Evolutionary conservation across 2,797 vertebrate species (phyloP), one percentile per base, ranked within the genome.

Genomic region (Gymnodraco acuticeps): DNA sequence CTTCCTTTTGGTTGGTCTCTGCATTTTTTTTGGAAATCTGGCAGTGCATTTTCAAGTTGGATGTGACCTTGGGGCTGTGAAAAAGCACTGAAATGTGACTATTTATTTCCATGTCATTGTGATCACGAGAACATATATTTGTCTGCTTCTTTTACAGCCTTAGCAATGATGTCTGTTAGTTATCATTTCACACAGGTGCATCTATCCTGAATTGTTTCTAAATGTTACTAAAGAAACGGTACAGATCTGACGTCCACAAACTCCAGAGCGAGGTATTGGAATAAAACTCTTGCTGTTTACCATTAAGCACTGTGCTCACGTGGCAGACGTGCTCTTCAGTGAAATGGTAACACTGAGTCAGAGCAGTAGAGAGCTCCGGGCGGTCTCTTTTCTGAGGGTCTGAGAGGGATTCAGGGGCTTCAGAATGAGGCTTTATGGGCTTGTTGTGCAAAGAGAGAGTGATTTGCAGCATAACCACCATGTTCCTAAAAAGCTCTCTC

Each of bases 391-490:
- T 68, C 10, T 12, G 33, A 59, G 70, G 53, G 43, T 64, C 46
- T 76, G 41, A 75, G 61, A 66, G 60, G 72, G 23, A 61, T 56
- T 78, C n/a, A 20, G 64, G 64, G 62, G 64, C 59, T 69, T 63
- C 65, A 72, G n/a, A 45, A 79, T 14, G 64, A 77, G 59, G 45
- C 75, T 77, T 69, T 47, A 53, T 75, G 62, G 75, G 54, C 70
- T 85, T 74, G 67, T 82, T 77, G 62, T 69, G 55, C 45, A 65
- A 69, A 77, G 62, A 80, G 27, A 68, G 58, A 81, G 55, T 27
- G 19, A 84, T 87, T 73, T 73, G 58, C 43, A 51, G 65, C 43
- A 38, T 23, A 56, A 67, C 51, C 4, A 0, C 54, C 47, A 17
- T 45, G n/a, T 76, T 78, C 64, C 61, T 71, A 38, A 78, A 70